Base-by-base conservation (phyloP, 2,113 vertebrate species). In the Pedionomus torquatus region DNA sequence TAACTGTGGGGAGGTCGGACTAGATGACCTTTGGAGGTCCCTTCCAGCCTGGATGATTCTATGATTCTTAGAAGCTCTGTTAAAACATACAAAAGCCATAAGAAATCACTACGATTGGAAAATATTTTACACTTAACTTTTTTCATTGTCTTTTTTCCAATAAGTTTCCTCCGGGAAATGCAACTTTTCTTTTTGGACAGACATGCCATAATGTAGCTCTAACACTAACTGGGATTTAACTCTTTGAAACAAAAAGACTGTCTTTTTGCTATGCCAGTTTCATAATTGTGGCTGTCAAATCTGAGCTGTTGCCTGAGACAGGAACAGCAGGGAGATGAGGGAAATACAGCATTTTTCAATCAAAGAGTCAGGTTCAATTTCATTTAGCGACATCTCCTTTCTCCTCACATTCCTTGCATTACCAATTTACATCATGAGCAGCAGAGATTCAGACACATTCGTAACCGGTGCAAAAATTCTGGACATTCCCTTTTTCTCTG, bases 71-170 rank as follows among this genome's bases (percentile, higher is more conserved):
- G 66, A 90, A 75, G 49, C 44, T 79, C 10, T 20, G 18, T 77
- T 91, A 93, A 95, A 97, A 86, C 7, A 48, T 43, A 77, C 18
- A 76, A 87, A 90, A 90, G n/a, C 39, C 41, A 81, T 64, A 35
- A 82, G 87, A 96, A 96, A 89, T 87, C 57, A 92, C 49, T 83
- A 37, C 51, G 65, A 87, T 65, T 96, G 64, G 92, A 95, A 97
- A 94, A 54, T 90, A 93, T 89, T 96, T 97, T 95, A 93, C 95
- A 96, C 51, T 89, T 93, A 95, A 96, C 61, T 95, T 95, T 96
- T 97, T 87, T 46, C 77, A 91, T 85, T 96, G 92, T 96, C 96
- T 96, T 82, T 92, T 92, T 94, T 95, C 63, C 91, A 97, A 60
- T 75, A 51, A 74, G 78, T 88, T 96, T 95, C 92, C 90, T 58